These are phyloP conservation scores for Perithous albicinctus DNA, from an alignment of 2,888 invertebrate species.

Conservation along the genomic window DNA sequence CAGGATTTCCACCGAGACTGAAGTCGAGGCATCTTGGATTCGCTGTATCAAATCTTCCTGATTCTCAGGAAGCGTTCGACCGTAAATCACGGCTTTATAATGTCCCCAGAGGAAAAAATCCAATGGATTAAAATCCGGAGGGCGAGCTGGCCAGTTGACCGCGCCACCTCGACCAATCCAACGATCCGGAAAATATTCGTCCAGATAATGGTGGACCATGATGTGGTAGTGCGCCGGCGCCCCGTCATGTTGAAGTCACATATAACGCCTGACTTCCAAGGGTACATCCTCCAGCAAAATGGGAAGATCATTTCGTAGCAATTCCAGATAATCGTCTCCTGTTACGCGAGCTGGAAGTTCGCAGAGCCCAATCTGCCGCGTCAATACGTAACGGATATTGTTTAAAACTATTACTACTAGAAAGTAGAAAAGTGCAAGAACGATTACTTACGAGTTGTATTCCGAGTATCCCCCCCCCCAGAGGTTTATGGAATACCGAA, in stretches of 20 bases:
- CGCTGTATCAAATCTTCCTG: not conserved
- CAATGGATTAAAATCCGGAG: not conserved
- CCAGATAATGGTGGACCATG: not conserved
- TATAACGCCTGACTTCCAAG: not conserved
- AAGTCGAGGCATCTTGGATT: not conserved
- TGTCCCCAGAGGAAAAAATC: conserved; percentile 16
- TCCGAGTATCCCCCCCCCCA: conserved; percentile 18
- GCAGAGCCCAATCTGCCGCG: not conserved
- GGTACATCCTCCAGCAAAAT: conserved; percentile 1
- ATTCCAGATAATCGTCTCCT: not conserved
- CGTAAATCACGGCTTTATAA: not conserved
- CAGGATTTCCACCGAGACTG: not conserved
- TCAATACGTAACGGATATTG: not conserved
- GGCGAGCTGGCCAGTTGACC: not conserved
- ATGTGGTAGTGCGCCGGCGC: not conserved
- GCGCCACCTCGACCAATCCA: conserved; percentile 5
- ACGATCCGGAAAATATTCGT: not conserved
- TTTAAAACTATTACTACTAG: not conserved
- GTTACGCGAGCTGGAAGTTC: not conserved
- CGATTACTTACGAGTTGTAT: conserved; percentile 1
- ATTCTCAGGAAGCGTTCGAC: not conserved
- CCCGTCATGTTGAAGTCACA: not conserved
- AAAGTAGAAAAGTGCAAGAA: not conserved
- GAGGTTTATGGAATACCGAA: conserved; percentile 2
- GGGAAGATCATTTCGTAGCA: not conserved